These are phyloP conservation scores for Alethe diademata DNA, from an alignment of 2,113 vertebrate genomes.

Conservation along the genomic window DNA sequence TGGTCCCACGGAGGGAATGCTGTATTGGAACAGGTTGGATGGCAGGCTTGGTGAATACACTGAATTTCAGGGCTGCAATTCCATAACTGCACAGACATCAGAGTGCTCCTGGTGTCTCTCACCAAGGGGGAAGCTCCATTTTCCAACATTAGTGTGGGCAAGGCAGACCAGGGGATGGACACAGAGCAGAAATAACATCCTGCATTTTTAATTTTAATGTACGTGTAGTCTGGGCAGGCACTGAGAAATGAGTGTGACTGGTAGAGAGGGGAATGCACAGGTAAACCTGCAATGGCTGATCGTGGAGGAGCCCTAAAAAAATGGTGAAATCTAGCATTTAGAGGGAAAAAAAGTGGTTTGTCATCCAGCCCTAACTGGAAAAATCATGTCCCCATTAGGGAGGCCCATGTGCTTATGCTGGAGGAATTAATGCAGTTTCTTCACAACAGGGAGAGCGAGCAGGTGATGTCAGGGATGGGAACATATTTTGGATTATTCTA, in stretches of 20 bases:
- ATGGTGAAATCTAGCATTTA: neutral
- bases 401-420: accelerated
- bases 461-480: neutral
- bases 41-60: neutral
- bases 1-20: neutral
- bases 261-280: neutral
- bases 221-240: neutral
- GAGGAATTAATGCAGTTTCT: neutral
- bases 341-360: neutral
- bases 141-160: neutral
- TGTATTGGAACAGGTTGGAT: neutral
- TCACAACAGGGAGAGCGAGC: neutral
- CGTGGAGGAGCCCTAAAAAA: neutral
- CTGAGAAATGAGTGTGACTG: neutral
- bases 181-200: neutral
- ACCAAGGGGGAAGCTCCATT: neutral
- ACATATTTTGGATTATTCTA: neutral
- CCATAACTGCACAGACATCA: neutral
- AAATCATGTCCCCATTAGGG: neutral
- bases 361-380: neutral
- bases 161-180: neutral
- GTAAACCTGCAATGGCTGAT: neutral
- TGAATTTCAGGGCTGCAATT: neutral
- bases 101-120: neutral
- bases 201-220: neutral